Evolutionary conservation across 2,113 vertebrate species (phyloP).

Genomic region (Leptosomus discolor): DNA sequence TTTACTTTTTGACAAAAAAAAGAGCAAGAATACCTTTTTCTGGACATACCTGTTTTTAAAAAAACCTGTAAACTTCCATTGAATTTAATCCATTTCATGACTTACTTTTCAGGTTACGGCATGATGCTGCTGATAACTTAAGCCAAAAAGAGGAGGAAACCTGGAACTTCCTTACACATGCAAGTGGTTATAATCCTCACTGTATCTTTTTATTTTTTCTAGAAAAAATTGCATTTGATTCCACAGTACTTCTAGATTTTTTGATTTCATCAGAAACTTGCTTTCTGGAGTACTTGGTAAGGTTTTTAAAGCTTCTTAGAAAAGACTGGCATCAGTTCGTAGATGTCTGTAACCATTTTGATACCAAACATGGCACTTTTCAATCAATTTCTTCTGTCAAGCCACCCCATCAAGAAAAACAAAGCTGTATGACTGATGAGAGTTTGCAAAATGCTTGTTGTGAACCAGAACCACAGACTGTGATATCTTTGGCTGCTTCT

Average conservation of each 20-base stretch:
- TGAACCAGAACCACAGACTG: neutral
- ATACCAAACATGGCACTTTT: neutral
- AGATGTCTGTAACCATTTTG: slow-evolving; percentile 62
- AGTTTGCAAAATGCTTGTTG: neutral
- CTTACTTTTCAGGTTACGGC: slow-evolving; percentile 50
- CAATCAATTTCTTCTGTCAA: neutral
- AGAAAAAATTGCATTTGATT: slow-evolving; percentile 83
- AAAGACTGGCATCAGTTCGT: slow-evolving; percentile 79
- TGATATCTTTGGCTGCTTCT: neutral
- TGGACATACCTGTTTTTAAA: neutral
- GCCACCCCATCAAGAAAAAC: neutral
- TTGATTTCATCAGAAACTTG: slow-evolving; percentile 94
- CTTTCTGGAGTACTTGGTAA: slow-evolving; percentile 92
- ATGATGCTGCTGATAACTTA: neutral
- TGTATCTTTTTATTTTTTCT: slow-evolving; percentile 88
- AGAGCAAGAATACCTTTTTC: neutral
- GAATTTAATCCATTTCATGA: neutral
- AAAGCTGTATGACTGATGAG: neutral
- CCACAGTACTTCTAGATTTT: slow-evolving; percentile 90
- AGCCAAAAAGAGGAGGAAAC: slow-evolving; percentile 2
- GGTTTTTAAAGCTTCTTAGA: slow-evolving; percentile 85
- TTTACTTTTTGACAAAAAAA: neutral
- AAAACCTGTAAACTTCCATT: neutral
- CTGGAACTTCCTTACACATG: slow-evolving; percentile 37
- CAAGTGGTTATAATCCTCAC: slow-evolving; percentile 85